A percentile compares a stretch with the other conserved stretches of the same genome.
These are phyloP conservation scores for Orthochromis indermauri DNA, from an alignment of 2,113 vertebrate species.

Conservation along the genomic window DNA sequence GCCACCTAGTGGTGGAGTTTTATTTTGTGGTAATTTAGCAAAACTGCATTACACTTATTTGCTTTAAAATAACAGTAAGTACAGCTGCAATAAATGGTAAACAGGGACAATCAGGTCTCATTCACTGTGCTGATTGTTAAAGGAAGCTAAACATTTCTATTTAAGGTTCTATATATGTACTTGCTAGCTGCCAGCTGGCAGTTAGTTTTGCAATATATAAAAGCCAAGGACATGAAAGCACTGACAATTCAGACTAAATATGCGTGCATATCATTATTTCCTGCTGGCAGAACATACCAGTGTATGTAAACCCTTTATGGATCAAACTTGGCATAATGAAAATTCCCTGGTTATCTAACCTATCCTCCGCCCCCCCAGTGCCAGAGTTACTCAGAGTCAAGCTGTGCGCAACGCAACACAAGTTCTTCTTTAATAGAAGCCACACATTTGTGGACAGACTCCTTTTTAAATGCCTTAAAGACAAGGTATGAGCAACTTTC, in stretches of 20 bases:
- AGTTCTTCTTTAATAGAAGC: not conserved
- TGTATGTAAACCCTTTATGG: not conserved
- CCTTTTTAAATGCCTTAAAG: not conserved
- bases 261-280: not conserved
- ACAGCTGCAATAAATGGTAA: not conserved
- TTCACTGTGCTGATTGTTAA: not conserved
- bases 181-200: not conserved
- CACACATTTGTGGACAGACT: not conserved
- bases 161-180: not conserved
- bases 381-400: not conserved
- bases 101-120: not conserved
- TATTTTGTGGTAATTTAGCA: not conserved
- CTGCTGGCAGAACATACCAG: not conserved
- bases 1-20: not conserved
- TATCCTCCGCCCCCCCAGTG: not conserved
- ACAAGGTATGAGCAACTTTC: not conserved
- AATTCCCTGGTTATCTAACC: not conserved
- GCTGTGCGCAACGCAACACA: not conserved
- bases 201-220: not conserved
- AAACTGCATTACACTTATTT: not conserved
- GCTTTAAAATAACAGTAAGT: not conserved
- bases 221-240: not conserved
- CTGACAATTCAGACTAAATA: not conserved
- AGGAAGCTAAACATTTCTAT: not conserved
- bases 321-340: not conserved